These are phyloP conservation scores for Cebus imitator DNA, from an alignment of 2,113 vertebrate genomes.

Conservation along the genomic window DNA sequence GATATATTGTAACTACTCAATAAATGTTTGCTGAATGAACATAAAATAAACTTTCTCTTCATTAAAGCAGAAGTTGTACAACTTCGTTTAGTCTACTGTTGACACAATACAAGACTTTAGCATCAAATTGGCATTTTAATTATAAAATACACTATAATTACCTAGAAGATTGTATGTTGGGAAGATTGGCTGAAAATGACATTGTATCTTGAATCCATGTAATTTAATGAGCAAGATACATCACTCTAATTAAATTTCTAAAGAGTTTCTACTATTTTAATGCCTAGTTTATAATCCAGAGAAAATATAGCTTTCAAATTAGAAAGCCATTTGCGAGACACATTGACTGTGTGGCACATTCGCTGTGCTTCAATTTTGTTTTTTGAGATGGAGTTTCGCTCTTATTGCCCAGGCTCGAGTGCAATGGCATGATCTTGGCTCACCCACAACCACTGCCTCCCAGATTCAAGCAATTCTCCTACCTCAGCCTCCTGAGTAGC, in stretches of 20 bases:
- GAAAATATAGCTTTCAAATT: slow-evolving; percentile 16
- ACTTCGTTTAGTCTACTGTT: slow-evolving; percentile 36
- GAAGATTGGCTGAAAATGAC: slow-evolving; percentile 62
- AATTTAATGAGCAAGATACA: slow-evolving; percentile 61
- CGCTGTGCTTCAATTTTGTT: no score
- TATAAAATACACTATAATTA: slow-evolving; percentile 67
- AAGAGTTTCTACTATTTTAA: slow-evolving; percentile 59
- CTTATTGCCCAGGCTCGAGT: no score
- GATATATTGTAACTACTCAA: not conserved
- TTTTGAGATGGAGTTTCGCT: no score
- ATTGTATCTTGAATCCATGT: slow-evolving; percentile 64
- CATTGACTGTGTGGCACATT: not conserved
- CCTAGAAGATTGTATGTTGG: slow-evolving; percentile 55
- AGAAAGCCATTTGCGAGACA: not conserved
- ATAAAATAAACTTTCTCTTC: not conserved
- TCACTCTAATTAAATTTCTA: slow-evolving; percentile 70
- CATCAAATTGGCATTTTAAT: slow-evolving; percentile 77
- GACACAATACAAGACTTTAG: slow-evolving; percentile 74
- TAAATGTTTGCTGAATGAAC: not conserved
- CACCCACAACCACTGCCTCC: no score
- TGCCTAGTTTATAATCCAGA: slow-evolving; percentile 35
- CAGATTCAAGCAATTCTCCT: no score
- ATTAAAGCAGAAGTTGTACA: not conserved
- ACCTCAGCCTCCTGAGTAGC: no score
- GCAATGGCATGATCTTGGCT: no score